Evolutionary conservation across 2,888 invertebrate species (phyloP), one percentile per base, ranked within the genome.

Genomic region (Ophonus ardosiacus): DNA sequence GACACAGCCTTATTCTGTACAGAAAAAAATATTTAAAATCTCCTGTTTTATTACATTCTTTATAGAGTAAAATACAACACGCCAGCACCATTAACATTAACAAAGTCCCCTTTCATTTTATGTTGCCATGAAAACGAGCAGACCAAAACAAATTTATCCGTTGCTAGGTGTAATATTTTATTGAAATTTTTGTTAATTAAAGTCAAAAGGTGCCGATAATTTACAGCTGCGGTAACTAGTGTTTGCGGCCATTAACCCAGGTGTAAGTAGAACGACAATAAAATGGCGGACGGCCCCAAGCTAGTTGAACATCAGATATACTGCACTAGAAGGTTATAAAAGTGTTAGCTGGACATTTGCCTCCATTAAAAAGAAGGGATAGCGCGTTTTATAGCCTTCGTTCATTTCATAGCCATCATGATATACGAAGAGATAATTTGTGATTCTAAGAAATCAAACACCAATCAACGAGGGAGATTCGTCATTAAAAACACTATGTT

Each of bases 221-320:
- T 81, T 81, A 81, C 68, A 51, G 43, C 80, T 40, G 31, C 15
- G 18, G 81, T 81, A 81, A 81, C 81, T 65, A 81, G 81, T 81
- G 68, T 81, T 81, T 81, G 81, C 68, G 81, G 81, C 81, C 81
- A 81, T 68, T 81, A 81, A 81, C 81, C 81, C 68, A 81, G 81
- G 81, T 81, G 81, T 81, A 81, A 81, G 81, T 81, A 81, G 81
- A 81, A 81, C 81, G 81, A 81, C 56, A 81, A 81, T 81, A 81
- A 81, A 81, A 81, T 81, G 81, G 81, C 65, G 81, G 81, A 81
- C 43, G 13, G 51, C 65, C 81, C 56, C 65, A 13, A 81, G 80
- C 81, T 81, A 81, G 81, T 81, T 81, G 40, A 81, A 51, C 68
- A 81, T 81, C 81, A 81, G 81, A 81, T 81, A 81, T 81, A 81